Conservation (phyloP, 2,888 invertebrate species). For the Leptinotarsa rubiginosa region DNA sequence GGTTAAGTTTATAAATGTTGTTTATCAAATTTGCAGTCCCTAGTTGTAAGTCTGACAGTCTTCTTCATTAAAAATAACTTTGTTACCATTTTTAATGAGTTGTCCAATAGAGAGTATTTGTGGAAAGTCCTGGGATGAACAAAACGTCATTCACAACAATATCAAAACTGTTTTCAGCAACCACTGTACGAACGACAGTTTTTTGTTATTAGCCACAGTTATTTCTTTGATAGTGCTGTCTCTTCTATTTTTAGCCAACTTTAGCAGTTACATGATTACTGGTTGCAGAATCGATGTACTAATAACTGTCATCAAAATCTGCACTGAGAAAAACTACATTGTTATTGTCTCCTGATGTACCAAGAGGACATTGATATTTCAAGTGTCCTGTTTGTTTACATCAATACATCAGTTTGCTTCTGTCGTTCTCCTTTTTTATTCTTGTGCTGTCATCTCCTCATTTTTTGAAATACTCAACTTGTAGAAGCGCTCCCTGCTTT, state of each 20-base stretch:
- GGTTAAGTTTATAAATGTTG: slow-evolving; percentile 25
- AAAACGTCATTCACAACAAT: neutral
- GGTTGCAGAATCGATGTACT: slow-evolving; percentile 48
- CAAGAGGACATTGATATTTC: too few relatives aligned
- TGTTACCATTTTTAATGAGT: slow-evolving; percentile 32
- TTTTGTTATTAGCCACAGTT: slow-evolving; percentile 33
- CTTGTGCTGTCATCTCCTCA: too few relatives aligned
- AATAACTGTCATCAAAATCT: slow-evolving; percentile 36
- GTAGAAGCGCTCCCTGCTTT: too few relatives aligned
- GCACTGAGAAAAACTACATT: slow-evolving; percentile 42
- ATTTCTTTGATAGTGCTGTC: slow-evolving; percentile 29
- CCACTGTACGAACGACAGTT: slow-evolving; percentile 10
- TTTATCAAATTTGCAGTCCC: slow-evolving; percentile 15
- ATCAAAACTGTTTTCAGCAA: slow-evolving; percentile 18
- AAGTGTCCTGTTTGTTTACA: too few relatives aligned
- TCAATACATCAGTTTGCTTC: too few relatives aligned
- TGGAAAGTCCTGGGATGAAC: too few relatives aligned
- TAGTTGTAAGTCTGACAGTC: slow-evolving; percentile 47
- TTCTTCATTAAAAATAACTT: slow-evolving; percentile 42
- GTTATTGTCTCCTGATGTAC: too few relatives aligned
- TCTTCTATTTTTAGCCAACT: slow-evolving; percentile 32
- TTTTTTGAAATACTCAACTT: too few relatives aligned
- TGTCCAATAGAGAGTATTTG: too few relatives aligned
- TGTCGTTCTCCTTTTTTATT: too few relatives aligned
- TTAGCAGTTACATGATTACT: slow-evolving; percentile 45